Evolutionary conservation across 2,797 vertebrate species (phyloP).

Genomic region (Dallia pectoralis): DNA sequence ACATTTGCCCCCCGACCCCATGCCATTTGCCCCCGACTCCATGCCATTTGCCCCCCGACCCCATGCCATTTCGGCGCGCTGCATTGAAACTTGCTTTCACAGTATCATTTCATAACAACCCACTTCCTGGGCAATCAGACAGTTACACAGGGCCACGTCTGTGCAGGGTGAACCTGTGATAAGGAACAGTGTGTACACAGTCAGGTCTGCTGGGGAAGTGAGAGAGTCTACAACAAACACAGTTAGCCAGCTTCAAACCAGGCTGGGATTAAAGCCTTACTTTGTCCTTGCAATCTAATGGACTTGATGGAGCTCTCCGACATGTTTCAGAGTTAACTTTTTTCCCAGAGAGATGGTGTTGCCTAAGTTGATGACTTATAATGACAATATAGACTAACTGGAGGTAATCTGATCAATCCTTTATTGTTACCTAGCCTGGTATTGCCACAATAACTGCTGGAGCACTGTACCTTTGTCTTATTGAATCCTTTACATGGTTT

Average conservation of each 20-base stretch:
- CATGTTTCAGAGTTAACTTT: not conserved
- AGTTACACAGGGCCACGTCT: conserved; percentile 41
- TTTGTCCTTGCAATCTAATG: not conserved
- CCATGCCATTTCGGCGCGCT: too few relatives aligned
- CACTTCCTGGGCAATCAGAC: conserved; percentile 1
- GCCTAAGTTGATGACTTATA: not conserved
- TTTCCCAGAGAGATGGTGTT: not conserved
- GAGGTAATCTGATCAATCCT: not conserved
- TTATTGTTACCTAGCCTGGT: too few relatives aligned
- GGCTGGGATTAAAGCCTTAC: not conserved
- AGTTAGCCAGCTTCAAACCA: not conserved
- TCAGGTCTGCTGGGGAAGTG: conserved; percentile 14
- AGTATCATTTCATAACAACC: conserved; percentile 28
- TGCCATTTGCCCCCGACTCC: too few relatives aligned
- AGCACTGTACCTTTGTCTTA: too few relatives aligned
- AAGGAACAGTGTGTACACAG: conserved; percentile 27
- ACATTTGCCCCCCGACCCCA: too few relatives aligned
- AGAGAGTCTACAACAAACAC: conserved; percentile 9
- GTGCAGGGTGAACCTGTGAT: conserved; percentile 31
- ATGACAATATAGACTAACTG: not conserved
- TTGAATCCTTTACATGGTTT: too few relatives aligned
- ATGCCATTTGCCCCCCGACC: too few relatives aligned
- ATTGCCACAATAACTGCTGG: too few relatives aligned
- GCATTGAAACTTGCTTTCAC: not conserved
- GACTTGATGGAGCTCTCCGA: not conserved